Percentiles rank a stretch among this genome's conserved stretches.
Conservation (phyloP, 1,140 invertebrate species). For the Nasonia longicornis region DNA sequence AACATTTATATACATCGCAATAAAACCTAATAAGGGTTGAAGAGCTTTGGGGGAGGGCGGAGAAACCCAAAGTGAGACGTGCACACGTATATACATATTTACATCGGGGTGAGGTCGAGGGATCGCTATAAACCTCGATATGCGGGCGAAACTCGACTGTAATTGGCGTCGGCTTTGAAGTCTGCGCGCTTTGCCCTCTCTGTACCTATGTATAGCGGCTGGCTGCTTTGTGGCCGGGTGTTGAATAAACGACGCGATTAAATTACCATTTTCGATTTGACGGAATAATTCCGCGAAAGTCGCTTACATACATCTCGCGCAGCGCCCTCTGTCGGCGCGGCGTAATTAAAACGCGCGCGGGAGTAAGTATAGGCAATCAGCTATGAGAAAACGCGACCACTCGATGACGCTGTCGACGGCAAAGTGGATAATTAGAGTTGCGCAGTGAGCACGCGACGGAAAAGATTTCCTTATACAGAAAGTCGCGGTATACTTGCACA, state of each 20-base stretch:
- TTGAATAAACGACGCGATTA: conserved; percentile 57
- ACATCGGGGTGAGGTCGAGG: conserved; percentile 4
- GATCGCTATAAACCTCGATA: conserved; percentile 21
- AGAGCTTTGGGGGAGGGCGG: neutral
- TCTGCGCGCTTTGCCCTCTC: conserved; percentile 49
- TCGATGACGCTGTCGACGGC: neutral
- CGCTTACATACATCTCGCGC: neutral
- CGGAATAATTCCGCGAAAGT: conserved; percentile 40
- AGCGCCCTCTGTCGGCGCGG: neutral
- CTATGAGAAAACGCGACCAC: neutral
- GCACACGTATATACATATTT: conserved; percentile 24
- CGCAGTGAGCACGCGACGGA: neutral
- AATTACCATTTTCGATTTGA: conserved; percentile 57
- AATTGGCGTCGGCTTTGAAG: conserved; percentile 60
- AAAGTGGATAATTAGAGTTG: conserved; percentile 40
- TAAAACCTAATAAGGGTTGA: neutral
- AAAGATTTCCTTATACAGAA: neutral
- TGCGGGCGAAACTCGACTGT: conserved; percentile 49
- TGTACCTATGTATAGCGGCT: neutral
- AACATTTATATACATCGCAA: neutral
- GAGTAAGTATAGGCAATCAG: conserved; percentile 33
- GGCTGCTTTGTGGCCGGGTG: conserved; percentile 52
- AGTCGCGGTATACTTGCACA: neutral
- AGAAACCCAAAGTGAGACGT: neutral
- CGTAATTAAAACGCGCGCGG: conserved; percentile 36